Percentiles rank a stretch among this genome's conserved stretches.
Conservation (phyloP, 2,797 vertebrate genomes). For the Leptodactylus fallax region DNA sequence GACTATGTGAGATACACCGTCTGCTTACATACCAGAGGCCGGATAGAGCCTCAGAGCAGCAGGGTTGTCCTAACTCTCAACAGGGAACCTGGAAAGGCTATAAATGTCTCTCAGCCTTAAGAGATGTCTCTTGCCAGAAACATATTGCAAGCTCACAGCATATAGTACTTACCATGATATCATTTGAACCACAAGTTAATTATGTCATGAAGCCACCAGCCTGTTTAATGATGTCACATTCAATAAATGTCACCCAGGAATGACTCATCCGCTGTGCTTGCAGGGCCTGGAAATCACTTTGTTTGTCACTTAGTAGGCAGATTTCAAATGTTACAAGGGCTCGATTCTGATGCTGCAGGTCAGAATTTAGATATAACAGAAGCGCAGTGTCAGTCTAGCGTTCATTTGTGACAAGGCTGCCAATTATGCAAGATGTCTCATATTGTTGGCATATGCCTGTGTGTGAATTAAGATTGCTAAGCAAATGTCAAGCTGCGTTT, state of each 20-base stretch:
- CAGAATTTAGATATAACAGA: slow-evolving; percentile 46
- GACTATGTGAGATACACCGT: too few relatives aligned
- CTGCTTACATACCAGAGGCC: not conserved
- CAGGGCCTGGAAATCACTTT: slow-evolving; percentile 8
- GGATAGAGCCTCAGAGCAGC: not conserved
- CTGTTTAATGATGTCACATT: slow-evolving; percentile 35
- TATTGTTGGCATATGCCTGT: slow-evolving; percentile 46
- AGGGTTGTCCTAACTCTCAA: not conserved
- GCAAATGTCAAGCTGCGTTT: slow-evolving; percentile 55
- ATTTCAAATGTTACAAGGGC: slow-evolving; percentile 32
- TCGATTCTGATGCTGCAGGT: slow-evolving; percentile 23
- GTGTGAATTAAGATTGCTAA: slow-evolving; percentile 40
- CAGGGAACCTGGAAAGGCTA: not conserved
- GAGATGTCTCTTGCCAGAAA: not conserved
- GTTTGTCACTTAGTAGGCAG: slow-evolving; percentile 26
- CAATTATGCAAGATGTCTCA: slow-evolving; percentile 52
- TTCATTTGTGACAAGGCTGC: slow-evolving; percentile 44
- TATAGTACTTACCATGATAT: slow-evolving; percentile 14
- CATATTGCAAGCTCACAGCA: not conserved
- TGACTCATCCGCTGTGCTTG: not conserved
- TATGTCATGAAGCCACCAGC: not conserved
- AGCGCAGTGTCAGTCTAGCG: slow-evolving; percentile 46
- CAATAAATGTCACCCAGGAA: slow-evolving; percentile 32
- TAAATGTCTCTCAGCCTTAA: not conserved
- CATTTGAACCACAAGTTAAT: slow-evolving; percentile 26